Conservation (phyloP, 2,113 vertebrate genomes). For the Onychorhynchus coronatus region DNA sequence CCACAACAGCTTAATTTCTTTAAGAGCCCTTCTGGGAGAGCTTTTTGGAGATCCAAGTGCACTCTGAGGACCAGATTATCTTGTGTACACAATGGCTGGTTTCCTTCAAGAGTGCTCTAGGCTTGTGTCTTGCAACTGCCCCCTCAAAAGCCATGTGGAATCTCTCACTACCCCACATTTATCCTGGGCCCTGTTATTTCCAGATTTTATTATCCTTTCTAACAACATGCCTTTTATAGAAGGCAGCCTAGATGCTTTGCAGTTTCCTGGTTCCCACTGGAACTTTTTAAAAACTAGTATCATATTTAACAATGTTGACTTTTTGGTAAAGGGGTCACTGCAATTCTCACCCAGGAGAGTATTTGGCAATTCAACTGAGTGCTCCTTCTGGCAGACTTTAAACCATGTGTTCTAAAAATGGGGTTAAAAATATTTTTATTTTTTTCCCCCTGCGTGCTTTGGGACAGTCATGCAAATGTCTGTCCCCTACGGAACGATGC, state of each 20-base stretch:
- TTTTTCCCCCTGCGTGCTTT: not conserved
- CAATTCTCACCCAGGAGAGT: not conserved
- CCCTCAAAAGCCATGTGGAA: not conserved
- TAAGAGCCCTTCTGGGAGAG: constrained; percentile 47
- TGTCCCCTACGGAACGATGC: not conserved
- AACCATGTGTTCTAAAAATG: not conserved
- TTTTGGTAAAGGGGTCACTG: not conserved
- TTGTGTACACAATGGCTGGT: not conserved
- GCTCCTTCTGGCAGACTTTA: not conserved
- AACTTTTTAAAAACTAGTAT: constrained; percentile 17
- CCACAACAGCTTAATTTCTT: constrained; percentile 43
- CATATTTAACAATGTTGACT: not conserved
- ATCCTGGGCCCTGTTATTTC: constrained; percentile 14
- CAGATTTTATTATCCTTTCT: constrained; percentile 20
- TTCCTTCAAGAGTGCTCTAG: not conserved
- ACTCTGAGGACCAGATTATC: not conserved
- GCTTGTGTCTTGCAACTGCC: not conserved
- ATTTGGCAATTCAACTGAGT: not conserved
- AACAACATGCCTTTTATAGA: constrained; percentile 54
- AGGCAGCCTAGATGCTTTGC: not conserved
- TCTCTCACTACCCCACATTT: not conserved
- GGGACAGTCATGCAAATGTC: not conserved
- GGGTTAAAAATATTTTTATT: not conserved
- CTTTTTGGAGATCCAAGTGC: not conserved
- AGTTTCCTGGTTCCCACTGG: constrained; percentile 54